Percentiles rank a stretch among this genome's conserved stretches.
Conservation (phyloP, 2,113 vertebrate species). For the Onychorhynchus coronatus region DNA sequence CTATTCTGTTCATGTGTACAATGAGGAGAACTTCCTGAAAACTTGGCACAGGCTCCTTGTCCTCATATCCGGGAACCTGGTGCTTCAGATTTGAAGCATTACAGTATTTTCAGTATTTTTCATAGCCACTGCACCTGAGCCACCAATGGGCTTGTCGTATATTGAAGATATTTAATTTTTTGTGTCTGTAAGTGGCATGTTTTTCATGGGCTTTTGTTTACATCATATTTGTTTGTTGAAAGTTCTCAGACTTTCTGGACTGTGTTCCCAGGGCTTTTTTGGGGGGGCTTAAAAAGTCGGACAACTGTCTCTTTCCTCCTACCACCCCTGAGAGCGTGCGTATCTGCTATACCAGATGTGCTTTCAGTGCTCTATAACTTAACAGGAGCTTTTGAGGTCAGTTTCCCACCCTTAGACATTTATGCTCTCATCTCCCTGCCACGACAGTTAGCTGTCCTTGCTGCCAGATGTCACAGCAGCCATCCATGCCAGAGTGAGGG, state of each 20-base stretch:
- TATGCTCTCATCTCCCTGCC: fast-evolving
- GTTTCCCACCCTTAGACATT: not conserved
- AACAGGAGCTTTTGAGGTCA: not conserved
- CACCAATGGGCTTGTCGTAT: not conserved
- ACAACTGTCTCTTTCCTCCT: not conserved
- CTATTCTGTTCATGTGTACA: not conserved
- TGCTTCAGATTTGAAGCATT: not conserved
- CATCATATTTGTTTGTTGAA: not conserved
- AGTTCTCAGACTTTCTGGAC: not conserved
- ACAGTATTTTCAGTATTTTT: not conserved
- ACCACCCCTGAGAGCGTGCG: fast-evolving
- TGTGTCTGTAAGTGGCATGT: not conserved
- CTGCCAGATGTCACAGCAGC: not conserved
- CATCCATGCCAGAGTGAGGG: fast-evolving
- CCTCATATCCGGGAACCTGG: not conserved
- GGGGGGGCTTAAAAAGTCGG: not conserved
- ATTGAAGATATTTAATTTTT: not conserved
- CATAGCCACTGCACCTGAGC: not conserved
- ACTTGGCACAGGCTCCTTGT: not conserved
- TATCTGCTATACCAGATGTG: not conserved
- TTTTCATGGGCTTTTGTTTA: not conserved
- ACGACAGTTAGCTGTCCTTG: not conserved
- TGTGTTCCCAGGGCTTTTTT: not conserved
- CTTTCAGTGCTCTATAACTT: not conserved
- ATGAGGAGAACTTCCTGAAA: not conserved